phyloP scores from a whole-genome alignment of 2,797 vertebrate genomes.

The Varecia variegata region DNA sequence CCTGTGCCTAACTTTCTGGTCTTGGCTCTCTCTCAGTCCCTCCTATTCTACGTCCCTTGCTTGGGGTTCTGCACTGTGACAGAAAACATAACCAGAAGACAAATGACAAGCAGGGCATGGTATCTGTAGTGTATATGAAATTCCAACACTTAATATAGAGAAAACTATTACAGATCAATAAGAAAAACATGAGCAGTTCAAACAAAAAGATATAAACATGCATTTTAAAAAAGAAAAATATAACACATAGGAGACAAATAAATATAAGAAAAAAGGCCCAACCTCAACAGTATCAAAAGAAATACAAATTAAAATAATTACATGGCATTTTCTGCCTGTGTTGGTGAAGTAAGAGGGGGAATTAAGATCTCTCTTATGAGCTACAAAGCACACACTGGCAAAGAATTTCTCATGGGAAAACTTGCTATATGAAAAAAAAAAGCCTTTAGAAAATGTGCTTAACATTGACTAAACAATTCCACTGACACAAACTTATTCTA shows the following conservation, averaged over 20 bases:
- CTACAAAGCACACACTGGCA: background rate
- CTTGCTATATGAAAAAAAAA: background rate
- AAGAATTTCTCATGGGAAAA: slow-evolving; percentile 26
- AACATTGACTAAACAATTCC: background rate
- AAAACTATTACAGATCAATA: background rate
- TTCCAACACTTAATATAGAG: background rate
- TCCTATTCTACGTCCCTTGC: background rate
- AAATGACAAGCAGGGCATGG: background rate
- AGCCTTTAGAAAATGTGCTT: background rate
- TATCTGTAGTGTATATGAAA: background rate
- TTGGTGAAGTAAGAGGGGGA: background rate
- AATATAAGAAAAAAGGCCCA: background rate
- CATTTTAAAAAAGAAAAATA: background rate
- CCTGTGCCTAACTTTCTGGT: too few relatives aligned
- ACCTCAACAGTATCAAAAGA: background rate
- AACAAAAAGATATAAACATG: background rate
- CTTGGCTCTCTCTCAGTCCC: background rate
- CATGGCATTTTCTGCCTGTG: background rate
- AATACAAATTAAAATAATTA: background rate
- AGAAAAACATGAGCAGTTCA: background rate
- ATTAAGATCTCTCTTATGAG: background rate
- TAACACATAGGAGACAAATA: background rate
- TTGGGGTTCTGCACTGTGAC: too few relatives aligned
- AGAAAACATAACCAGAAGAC: background rate
- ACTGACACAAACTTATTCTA: background rate